Conservation (phyloP, 2,888 invertebrate genomes). For the Aleiodes testaceus region DNA sequence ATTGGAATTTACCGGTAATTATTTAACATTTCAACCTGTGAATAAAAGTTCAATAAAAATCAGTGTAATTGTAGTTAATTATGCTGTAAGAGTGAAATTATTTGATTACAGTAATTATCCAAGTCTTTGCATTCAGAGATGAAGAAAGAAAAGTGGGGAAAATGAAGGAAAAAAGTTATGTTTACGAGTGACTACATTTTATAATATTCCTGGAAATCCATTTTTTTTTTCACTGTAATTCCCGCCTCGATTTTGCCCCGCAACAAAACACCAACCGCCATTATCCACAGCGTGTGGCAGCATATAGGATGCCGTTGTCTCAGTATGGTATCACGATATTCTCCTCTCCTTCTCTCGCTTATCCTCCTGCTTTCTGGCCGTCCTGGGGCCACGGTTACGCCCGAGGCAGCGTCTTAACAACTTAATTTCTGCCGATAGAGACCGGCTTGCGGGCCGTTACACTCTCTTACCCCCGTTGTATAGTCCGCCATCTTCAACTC, state of each 20-base stretch:
- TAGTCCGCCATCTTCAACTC: neutral
- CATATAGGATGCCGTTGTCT: constrained; percentile 12
- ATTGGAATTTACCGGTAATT: no score
- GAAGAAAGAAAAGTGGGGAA: no score
- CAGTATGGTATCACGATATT: neutral
- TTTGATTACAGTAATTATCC: no score
- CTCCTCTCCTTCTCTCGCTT: constrained; percentile 54
- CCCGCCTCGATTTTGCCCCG: neutral
- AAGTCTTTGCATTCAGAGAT: no score
- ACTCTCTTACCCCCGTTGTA: constrained; percentile 17
- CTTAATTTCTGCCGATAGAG: constrained; percentile 65
- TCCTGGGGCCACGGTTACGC: constrained; percentile 53
- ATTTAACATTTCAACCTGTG: no score
- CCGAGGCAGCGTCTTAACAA: constrained; percentile 66
- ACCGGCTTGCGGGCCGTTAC: constrained; percentile 21
- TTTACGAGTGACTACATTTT: no score
- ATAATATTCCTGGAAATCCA: constrained; percentile 6
- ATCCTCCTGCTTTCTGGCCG: constrained; percentile 52
- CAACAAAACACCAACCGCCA: constrained; percentile 4
- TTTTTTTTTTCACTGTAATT: neutral
- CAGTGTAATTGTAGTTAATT: no score
- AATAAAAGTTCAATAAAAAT: no score
- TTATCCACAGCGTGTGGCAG: constrained; percentile 6
- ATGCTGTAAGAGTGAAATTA: no score
- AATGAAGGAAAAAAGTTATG: no score